Evolutionary conservation across 2,797 vertebrate genomes (phyloP).

Genomic region (Ctenochaetus hawaiiensis): DNA sequence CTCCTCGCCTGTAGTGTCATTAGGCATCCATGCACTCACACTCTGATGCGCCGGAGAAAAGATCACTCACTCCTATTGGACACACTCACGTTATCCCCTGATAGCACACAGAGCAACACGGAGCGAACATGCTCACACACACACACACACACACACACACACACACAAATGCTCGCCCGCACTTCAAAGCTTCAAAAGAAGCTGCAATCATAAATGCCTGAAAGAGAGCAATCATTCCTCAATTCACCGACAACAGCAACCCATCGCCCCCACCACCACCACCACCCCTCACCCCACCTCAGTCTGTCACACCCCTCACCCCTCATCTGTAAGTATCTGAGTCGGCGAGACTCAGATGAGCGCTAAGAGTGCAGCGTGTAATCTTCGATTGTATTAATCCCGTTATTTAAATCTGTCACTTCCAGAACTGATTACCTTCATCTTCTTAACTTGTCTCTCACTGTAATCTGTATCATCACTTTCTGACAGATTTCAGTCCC

Average conservation of each 20-base stretch:
- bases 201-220: slow-evolving; percentile 63
- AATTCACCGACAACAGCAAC: slow-evolving; percentile 58
- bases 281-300: not conserved
- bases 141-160: slow-evolving; percentile 16
- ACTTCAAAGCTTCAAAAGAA: slow-evolving; percentile 52
- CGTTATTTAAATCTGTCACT: slow-evolving; percentile 70
- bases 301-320: not conserved
- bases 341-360: slow-evolving; percentile 45
- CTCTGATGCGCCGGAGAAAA: slow-evolving; percentile 56
- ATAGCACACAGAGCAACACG: slow-evolving; percentile 46
- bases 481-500: slow-evolving; percentile 61
- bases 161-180: slow-evolving; percentile 22
- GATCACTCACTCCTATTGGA: slow-evolving; percentile 62
- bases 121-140: slow-evolving; percentile 24
- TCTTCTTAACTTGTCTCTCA: slow-evolving; percentile 69
- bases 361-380: slow-evolving; percentile 47
- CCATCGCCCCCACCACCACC: slow-evolving; percentile 21
- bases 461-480: slow-evolving; percentile 68
- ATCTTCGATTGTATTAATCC: slow-evolving; percentile 74
- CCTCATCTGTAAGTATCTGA: slow-evolving; percentile 48
- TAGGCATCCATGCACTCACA: slow-evolving; percentile 43
- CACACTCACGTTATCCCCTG: slow-evolving; percentile 49
- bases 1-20: slow-evolving; percentile 52
- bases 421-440: slow-evolving; percentile 74
- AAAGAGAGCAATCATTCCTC: slow-evolving; percentile 71